A percentile compares a stretch with the other conserved stretches of the same genome.
phyloP scores from a whole-genome alignment of 1,140 invertebrate species.

The Ephestia elutella region DNA sequence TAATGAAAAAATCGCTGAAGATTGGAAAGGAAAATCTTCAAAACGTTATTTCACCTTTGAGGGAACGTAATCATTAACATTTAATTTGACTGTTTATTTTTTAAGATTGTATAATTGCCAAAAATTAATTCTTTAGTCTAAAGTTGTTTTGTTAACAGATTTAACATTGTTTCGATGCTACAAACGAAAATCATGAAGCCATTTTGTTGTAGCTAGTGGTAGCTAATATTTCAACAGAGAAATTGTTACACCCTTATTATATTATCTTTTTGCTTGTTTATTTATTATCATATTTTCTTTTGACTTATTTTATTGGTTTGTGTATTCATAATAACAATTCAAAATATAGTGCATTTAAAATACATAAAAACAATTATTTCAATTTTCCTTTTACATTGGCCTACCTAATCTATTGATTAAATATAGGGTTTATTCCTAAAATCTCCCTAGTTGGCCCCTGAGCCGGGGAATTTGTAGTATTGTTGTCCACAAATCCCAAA shows the following conservation, averaged over 20 bases:
- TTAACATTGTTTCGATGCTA: constrained; percentile 2
- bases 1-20: constrained; percentile 53
- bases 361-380: too few relatives aligned
- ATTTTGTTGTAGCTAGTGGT: too few relatives aligned
- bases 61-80: constrained; percentile 60
- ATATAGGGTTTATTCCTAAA: too few relatives aligned
- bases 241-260: neutral
- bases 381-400: too few relatives aligned
- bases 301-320: neutral
- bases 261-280: neutral
- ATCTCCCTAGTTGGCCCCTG: too few relatives aligned
- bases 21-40: constrained; percentile 64
- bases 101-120: too few relatives aligned
- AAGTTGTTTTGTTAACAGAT: neutral
- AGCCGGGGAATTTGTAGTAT: too few relatives aligned
- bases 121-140: too few relatives aligned
- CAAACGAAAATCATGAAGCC: neutral
- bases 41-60: constrained; percentile 50
- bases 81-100: neutral
- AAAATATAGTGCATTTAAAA: constrained; percentile 3
- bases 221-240: neutral
- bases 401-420: too few relatives aligned
- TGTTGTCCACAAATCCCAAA: too few relatives aligned
- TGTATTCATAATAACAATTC: neutral
- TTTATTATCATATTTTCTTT: constrained; percentile 4